Percentiles rank a stretch among this genome's conserved stretches.
These are phyloP conservation scores for Balearica regulorum DNA, from an alignment of 2,797 vertebrate species.

Conservation along the genomic window DNA sequence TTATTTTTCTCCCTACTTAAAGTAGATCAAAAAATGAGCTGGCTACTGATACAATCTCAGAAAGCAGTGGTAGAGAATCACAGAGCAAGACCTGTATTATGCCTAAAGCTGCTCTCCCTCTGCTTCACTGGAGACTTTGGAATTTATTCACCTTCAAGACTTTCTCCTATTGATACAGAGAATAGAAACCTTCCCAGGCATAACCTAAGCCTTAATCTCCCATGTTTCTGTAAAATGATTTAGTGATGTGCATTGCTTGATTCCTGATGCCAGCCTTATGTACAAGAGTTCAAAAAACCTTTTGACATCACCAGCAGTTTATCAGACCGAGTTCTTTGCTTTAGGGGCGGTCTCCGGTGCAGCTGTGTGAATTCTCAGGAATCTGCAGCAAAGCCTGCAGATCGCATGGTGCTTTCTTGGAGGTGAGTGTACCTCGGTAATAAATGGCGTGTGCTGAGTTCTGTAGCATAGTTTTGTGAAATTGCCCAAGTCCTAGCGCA, in stretches of 20 bases:
- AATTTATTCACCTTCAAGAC: constrained; percentile 9
- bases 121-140: background rate
- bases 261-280: background rate
- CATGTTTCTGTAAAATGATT: background rate
- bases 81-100: background rate
- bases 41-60: background rate
- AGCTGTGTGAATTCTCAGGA: background rate
- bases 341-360: background rate
- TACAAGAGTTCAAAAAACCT: background rate
- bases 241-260: background rate
- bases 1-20: background rate
- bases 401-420: background rate
- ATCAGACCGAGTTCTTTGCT: background rate
- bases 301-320: background rate
- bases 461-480: background rate
- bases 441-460: background rate
- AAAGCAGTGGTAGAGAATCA: background rate
- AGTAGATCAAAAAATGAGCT: background rate
- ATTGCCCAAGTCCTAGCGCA: background rate
- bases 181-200: background rate
- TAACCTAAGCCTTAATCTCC: constrained; percentile 2
- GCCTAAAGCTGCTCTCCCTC: background rate
- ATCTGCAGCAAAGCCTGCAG: background rate
- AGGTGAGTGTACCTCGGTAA: background rate
- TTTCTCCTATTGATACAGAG: background rate